phyloP scores from a whole-genome alignment of 2,113 vertebrate genomes.

The Cynocephalus volans region DNA sequence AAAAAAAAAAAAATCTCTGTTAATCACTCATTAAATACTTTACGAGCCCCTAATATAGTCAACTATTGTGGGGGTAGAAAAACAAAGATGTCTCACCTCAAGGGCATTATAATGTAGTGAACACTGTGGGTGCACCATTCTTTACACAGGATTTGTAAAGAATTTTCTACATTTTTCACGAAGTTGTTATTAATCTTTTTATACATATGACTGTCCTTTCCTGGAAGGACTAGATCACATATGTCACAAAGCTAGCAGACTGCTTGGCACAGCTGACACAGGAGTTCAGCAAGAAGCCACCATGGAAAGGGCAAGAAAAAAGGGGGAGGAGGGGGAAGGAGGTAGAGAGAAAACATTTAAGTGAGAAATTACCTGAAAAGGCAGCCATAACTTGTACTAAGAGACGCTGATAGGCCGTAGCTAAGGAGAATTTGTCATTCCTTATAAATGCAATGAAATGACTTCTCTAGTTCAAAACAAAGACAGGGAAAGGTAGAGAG shows the following conservation, averaged over 20 bases:
- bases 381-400: neutral
- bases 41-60: neutral
- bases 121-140: neutral
- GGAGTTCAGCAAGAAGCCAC: neutral
- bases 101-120: neutral
- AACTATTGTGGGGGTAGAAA: neutral
- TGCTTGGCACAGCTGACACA: too few species aligned
- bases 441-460: neutral
- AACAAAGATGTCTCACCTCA: neutral
- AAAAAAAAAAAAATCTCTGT: slow-evolving; percentile 37
- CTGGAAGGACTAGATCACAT: neutral
- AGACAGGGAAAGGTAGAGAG: neutral
- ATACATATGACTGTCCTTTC: neutral
- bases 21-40: slow-evolving; percentile 35
- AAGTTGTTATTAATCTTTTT: neutral
- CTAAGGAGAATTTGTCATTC: neutral
- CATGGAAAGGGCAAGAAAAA: neutral
- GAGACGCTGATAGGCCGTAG: neutral
- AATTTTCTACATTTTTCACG: neutral
- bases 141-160: neutral
- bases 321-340: neutral
- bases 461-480: neutral
- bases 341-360: neutral
- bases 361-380: neutral
- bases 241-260: neutral